phyloP scores from a whole-genome alignment of 2,113 vertebrate species.

The Tenebrosternarchus preto region DNA sequence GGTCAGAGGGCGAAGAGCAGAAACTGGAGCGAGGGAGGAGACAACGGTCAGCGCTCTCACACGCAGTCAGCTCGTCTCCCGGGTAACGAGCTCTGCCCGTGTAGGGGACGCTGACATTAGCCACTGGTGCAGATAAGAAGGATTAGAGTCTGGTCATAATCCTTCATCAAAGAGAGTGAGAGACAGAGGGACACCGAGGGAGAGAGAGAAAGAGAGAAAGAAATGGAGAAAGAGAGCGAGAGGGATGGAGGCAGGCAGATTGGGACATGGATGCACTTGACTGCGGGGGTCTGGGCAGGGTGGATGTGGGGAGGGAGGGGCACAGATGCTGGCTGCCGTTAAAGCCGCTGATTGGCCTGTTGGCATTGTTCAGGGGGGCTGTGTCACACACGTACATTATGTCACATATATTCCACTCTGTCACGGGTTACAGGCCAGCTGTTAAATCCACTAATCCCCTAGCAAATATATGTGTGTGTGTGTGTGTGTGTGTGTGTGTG shows the following conservation, averaged over 20 bases:
- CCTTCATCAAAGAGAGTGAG: constrained; percentile 73
- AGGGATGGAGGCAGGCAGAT: constrained; percentile 22
- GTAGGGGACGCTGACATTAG: constrained; percentile 64
- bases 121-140: constrained; percentile 71
- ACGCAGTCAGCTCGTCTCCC: constrained; percentile 24
- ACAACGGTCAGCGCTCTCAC: constrained; percentile 35
- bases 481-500: constrained; percentile 32
- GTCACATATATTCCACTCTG: constrained; percentile 57
- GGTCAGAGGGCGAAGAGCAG: constrained; percentile 28
- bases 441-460: constrained; percentile 53
- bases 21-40: background rate
- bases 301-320: constrained; percentile 33
- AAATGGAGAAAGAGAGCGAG: constrained; percentile 7
- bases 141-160: constrained; percentile 72
- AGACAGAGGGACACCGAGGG: background rate
- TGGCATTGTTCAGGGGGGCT: constrained; percentile 62
- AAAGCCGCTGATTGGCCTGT: constrained; percentile 57
- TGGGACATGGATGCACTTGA: constrained; percentile 60
- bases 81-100: constrained; percentile 59
- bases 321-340: constrained; percentile 72
- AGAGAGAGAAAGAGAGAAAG: constrained; percentile 38
- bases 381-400: constrained; percentile 64
- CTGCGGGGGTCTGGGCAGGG: constrained; percentile 56
- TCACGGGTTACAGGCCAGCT: constrained; percentile 48
- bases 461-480: constrained; percentile 38